Evolutionary conservation across 1,140 invertebrate genomes (phyloP).

Genomic region (Heterodera schachtii): DNA sequence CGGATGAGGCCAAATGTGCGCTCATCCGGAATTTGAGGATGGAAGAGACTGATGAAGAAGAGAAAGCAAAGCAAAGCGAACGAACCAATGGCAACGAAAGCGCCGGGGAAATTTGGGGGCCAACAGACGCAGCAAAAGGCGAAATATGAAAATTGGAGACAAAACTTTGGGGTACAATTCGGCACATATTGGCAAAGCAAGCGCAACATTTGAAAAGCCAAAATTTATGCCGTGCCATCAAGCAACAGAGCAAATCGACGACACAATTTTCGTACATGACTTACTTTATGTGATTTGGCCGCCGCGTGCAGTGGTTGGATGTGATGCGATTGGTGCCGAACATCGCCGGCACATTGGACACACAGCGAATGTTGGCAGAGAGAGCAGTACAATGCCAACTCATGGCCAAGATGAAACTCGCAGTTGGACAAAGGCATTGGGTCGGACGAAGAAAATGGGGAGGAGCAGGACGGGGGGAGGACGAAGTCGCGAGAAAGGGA

Average conservation of each 20-base stretch:
- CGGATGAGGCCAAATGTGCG: not conserved
- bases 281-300: slow-evolving; percentile 89
- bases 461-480: not conserved
- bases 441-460: not conserved
- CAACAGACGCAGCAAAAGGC: no score
- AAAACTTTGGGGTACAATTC: no score
- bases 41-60: not conserved
- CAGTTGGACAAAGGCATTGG: slow-evolving; percentile 68
- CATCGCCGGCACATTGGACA: slow-evolving; percentile 75
- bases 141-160: no score
- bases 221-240: not conserved
- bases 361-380: slow-evolving; percentile 85
- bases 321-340: slow-evolving; percentile 80
- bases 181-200: no score
- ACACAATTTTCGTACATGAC: not conserved
- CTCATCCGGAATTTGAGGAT: slow-evolving; percentile 14
- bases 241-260: no score
- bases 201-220: not conserved
- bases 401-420: slow-evolving; percentile 79
- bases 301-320: slow-evolving; percentile 83
- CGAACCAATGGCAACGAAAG: no score
- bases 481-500: not conserved
- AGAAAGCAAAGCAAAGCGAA: not conserved
- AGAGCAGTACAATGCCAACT: slow-evolving; percentile 83
- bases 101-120: no score